These are phyloP conservation scores for Gallinago media DNA, from an alignment of 2,113 vertebrate species.

Conservation along the genomic window DNA sequence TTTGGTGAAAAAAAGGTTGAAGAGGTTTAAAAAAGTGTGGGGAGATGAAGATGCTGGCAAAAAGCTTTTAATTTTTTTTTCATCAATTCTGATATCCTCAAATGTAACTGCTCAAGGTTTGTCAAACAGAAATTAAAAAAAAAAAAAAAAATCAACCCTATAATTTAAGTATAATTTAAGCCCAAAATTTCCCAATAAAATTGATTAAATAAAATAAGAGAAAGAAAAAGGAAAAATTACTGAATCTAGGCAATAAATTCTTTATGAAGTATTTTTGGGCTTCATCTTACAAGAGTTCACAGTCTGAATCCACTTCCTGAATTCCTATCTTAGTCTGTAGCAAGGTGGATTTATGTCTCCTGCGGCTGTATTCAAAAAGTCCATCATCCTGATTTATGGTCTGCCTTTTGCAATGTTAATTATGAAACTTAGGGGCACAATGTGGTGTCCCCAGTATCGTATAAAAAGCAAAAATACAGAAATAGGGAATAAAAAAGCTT, in stretches of 20 bases:
- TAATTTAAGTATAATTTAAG: neutral
- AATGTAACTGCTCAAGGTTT: neutral
- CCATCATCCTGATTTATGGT: neutral
- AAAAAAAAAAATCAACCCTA: neutral
- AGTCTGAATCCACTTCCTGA: neutral
- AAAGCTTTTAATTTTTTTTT: neutral
- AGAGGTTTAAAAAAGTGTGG: neutral
- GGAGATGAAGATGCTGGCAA: neutral
- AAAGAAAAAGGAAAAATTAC: neutral
- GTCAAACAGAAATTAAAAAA: neutral
- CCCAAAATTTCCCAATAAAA: neutral
- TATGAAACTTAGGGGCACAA: neutral
- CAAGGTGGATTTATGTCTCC: neutral
- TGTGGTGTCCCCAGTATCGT: neutral
- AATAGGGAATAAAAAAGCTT: neutral
- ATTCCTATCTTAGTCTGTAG: neutral
- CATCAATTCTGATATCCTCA: neutral
- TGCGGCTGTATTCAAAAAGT: neutral
- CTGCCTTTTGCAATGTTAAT: neutral
- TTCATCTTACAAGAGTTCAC: neutral
- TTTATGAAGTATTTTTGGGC: neutral
- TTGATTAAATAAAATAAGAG: neutral
- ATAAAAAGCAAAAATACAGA: neutral
- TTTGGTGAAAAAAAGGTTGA: neutral
- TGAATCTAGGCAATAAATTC: neutral